Evolutionary conservation across 2,797 vertebrate genomes (phyloP).

Genomic region (Sciaenops ocellatus): DNA sequence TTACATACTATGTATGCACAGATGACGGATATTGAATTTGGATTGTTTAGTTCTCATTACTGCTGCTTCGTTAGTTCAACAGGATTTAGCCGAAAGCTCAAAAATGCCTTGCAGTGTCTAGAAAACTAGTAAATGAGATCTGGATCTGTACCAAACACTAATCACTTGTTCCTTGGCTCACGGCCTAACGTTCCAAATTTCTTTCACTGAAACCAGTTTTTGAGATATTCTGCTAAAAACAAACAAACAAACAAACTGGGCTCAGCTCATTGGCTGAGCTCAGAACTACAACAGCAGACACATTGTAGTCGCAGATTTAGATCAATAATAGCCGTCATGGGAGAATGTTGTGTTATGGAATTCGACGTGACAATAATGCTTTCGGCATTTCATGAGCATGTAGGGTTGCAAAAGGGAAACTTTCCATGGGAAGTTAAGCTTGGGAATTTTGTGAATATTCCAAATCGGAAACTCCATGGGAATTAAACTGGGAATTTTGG

Average conservation of each 20-base stretch:
- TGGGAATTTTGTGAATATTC: too few species aligned
- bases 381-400: too few species aligned
- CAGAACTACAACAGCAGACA: neutral
- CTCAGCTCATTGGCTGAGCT: constrained; percentile 5
- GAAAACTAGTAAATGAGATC: neutral
- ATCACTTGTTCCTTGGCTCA: neutral
- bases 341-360: neutral
- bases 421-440: too few species aligned
- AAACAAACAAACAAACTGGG: constrained; percentile 23
- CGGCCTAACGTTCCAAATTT: neutral
- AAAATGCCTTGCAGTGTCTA: neutral
- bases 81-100: neutral
- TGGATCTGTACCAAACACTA: constrained; percentile 4
- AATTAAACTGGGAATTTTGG: too few species aligned
- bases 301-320: neutral
- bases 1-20: too few species aligned
- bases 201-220: constrained; percentile 7
- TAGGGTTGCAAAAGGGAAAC: too few species aligned
- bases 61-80: neutral
- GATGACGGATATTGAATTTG: too few species aligned
- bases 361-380: neutral
- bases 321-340: neutral
- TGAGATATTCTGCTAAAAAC: neutral
- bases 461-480: too few species aligned
- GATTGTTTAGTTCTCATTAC: too few species aligned